phyloP scores from a whole-genome alignment of 2,888 invertebrate species.

The Atrina japonica region DNA sequence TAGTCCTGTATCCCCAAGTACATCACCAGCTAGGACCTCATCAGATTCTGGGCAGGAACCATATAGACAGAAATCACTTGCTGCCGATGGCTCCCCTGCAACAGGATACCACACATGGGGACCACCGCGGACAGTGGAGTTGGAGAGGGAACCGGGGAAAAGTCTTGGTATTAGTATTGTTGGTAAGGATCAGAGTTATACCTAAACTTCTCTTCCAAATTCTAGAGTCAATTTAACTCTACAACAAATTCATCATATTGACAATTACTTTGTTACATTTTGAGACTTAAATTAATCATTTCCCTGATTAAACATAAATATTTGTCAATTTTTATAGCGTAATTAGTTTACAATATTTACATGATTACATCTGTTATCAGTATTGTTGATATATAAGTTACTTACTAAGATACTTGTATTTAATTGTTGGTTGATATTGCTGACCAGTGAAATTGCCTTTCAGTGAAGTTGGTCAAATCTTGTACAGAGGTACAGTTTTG shows the following conservation, averaged over 20 bases:
- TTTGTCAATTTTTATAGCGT: no score
- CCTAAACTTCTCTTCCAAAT: no score
- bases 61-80: conserved; percentile 60
- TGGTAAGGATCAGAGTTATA: conserved; percentile 85
- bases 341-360: background rate
- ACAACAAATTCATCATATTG: background rate
- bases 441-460: no score
- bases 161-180: conserved; percentile 98
- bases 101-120: conserved; percentile 86
- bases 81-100: conserved; percentile 65
- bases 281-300: background rate
- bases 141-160: conserved; percentile 87
- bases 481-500: no score
- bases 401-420: no score
- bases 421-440: no score
- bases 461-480: no score
- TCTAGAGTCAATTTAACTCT: no score
- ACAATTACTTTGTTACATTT: background rate
- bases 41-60: conserved; percentile 20
- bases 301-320: background rate
- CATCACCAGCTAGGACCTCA: conserved; percentile 18
- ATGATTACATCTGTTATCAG: no score
- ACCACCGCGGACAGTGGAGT: conserved; percentile 88
- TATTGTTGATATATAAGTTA: no score
- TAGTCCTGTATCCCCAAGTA: conserved; percentile 37